phyloP scores from a whole-genome alignment of 2,797 vertebrate genomes.

The Crocidura indochinensis region DNA sequence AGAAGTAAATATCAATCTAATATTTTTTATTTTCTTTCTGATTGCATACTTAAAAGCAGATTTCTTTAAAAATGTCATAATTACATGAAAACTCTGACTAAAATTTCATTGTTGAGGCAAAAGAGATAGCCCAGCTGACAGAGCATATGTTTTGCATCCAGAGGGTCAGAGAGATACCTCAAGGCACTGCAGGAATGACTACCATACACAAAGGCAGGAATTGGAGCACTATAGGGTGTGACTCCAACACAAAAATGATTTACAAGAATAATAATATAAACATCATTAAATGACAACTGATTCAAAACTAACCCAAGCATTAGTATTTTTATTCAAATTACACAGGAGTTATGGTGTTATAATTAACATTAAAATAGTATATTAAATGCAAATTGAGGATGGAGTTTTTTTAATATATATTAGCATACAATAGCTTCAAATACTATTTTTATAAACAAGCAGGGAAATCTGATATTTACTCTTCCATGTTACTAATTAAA shows the following conservation, averaged over 20 bases:
- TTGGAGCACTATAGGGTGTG: too few species aligned
- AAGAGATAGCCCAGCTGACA: too few species aligned
- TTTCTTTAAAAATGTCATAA: not conserved
- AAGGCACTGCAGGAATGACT: too few species aligned
- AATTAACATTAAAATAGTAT: conserved; percentile 46
- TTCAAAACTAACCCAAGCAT: not conserved
- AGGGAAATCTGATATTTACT: not conserved
- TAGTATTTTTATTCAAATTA: conserved; percentile 60
- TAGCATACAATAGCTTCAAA: conserved; percentile 1
- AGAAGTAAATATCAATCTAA: not conserved
- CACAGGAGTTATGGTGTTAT: conserved; percentile 29
- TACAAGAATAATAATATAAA: too few species aligned
- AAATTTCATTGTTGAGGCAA: conserved; percentile 15
- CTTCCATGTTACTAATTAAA: not conserved
- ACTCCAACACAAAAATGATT: too few species aligned
- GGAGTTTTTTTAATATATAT: not conserved
- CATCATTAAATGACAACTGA: not conserved
- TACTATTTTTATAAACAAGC: conserved; percentile 34
- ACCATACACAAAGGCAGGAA: too few species aligned
- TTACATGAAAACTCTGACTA: conserved; percentile 30
- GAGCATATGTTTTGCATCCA: too few species aligned
- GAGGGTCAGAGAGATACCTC: too few species aligned
- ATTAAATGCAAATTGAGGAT: conserved; percentile 57
- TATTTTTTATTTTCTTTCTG: conserved; percentile 14
- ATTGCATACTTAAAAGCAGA: conserved; percentile 10